phyloP scores from a whole-genome alignment of 2,797 vertebrate genomes.

The Astyanax mexicanus region DNA sequence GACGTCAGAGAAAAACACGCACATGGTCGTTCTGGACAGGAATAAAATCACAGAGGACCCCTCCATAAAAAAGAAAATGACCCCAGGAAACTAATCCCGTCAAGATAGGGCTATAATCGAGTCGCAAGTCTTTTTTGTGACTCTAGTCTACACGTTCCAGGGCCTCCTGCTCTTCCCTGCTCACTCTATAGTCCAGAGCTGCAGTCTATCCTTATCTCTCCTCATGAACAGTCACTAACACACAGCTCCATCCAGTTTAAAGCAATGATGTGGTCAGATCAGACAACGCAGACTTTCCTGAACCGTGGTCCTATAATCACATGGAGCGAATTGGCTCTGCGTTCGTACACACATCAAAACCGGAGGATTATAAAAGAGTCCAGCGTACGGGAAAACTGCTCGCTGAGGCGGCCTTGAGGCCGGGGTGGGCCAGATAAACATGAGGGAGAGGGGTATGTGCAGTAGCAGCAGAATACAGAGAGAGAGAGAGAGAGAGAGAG shows the following conservation, averaged over 20 bases:
- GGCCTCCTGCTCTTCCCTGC: neutral
- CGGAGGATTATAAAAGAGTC: neutral
- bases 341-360: conserved; percentile 33
- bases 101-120: too few relatives aligned
- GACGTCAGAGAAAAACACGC: too few relatives aligned
- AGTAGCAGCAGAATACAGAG: conserved; percentile 58
- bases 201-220: neutral
- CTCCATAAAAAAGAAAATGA: too few relatives aligned
- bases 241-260: neutral
- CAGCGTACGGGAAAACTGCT: conserved; percentile 40
- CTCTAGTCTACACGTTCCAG: too few relatives aligned
- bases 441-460: conserved; percentile 49
- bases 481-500: conserved; percentile 47
- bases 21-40: too few relatives aligned
- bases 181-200: neutral
- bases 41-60: too few relatives aligned
- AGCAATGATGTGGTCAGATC: conserved; percentile 31
- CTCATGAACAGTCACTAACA: conserved; percentile 6
- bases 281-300: conserved; percentile 26
- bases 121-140: too few relatives aligned
- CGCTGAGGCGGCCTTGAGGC: conserved; percentile 30
- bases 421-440: conserved; percentile 44
- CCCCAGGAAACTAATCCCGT: too few relatives aligned
- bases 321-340: conserved; percentile 17
- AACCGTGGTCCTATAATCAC: conserved; percentile 32